Percentiles rank a stretch among this genome's conserved stretches.
Evolutionary conservation across 37 sponge, comb jelly and placozoan species (phyloP).

Genomic region (Geodia barretti): DNA sequence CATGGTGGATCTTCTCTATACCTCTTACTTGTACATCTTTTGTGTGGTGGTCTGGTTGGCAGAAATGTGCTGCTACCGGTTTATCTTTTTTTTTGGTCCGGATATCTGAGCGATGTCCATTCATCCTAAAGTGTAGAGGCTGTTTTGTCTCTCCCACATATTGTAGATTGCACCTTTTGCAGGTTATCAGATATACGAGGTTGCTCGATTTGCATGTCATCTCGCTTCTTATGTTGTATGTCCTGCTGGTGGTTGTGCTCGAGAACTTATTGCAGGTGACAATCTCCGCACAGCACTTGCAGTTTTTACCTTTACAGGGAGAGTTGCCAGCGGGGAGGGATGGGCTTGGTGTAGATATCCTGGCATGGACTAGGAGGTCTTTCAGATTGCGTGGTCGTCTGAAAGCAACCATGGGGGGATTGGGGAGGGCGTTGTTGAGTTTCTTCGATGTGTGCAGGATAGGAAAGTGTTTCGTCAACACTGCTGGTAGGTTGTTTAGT

Average conservation of each 20-base stretch:
- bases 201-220: background rate
- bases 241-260: background rate
- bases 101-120: constrained; percentile 8
- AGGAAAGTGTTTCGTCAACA: background rate
- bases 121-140: background rate
- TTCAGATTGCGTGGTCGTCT: background rate
- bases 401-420: too few relatives aligned
- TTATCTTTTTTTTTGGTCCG: constrained; percentile 9
- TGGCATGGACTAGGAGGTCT: background rate
- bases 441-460: background rate
- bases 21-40: background rate
- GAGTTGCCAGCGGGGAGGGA: too few relatives aligned
- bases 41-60: background rate
- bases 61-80: constrained; percentile 15
- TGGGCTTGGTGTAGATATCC: background rate
- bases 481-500: background rate
- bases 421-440: background rate
- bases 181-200: constrained; percentile 14
- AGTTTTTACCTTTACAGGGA: too few relatives aligned
- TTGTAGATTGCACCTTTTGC: constrained; percentile 3
- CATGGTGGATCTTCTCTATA: background rate
- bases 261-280: background rate
- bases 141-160: constrained; percentile 15
- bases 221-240: background rate
- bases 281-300: background rate